Evolutionary conservation across 2,113 vertebrate genomes (phyloP).

Genomic region (Entosphenus tridentatus): DNA sequence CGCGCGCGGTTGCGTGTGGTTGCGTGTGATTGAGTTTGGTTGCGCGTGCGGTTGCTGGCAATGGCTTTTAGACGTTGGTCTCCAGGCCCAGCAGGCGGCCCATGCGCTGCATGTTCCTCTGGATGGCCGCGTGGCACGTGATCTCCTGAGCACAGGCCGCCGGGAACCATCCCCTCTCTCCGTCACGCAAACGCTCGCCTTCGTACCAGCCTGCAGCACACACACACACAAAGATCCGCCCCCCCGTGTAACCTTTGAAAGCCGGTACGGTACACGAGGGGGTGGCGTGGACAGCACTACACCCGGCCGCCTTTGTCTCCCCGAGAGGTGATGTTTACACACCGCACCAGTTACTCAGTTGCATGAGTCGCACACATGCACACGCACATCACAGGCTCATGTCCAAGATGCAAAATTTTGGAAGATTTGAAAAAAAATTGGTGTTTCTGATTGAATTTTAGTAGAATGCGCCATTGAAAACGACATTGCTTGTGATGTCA

Average conservation of each 20-base stretch:
- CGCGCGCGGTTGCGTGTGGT: background rate
- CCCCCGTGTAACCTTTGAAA: background rate
- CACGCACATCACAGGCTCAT: no score
- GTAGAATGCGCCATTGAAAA: no score
- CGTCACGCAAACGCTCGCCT: slow-evolving; percentile 62
- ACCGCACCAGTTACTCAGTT: no score
- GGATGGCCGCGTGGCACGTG: slow-evolving; percentile 57
- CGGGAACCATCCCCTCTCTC: slow-evolving; percentile 70
- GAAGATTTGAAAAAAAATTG: no score
- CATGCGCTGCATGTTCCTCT: slow-evolving; percentile 87
- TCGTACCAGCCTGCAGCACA: slow-evolving; percentile 56
- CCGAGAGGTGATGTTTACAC: no score
- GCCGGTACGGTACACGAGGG: background rate
- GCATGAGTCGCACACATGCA: no score
- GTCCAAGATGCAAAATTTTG: no score
- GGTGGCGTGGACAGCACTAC: background rate
- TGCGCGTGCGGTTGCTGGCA: background rate
- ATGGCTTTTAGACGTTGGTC: slow-evolving; percentile 51
- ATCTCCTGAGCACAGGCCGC: slow-evolving; percentile 55
- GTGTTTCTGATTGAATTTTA: no score
- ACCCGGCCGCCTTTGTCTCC: no score
- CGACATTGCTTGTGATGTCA: no score
- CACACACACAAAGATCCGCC: background rate
- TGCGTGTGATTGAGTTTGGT: background rate
- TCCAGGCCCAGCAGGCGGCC: slow-evolving; percentile 70